Conservation (phyloP, 2,113 vertebrate genomes). For the Corvus moneduloides region DNA sequence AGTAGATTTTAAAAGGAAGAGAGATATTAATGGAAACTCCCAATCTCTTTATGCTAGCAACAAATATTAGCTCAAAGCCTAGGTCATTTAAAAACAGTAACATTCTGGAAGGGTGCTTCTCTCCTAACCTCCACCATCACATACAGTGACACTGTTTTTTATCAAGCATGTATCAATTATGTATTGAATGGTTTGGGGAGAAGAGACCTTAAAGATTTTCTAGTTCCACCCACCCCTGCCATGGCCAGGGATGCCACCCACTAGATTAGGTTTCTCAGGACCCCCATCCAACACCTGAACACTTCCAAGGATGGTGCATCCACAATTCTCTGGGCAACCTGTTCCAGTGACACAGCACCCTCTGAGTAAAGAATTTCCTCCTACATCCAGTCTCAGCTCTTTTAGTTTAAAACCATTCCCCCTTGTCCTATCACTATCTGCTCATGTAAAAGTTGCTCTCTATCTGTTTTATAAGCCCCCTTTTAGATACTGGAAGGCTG, state of each 20-base stretch:
- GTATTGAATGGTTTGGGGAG: not conserved
- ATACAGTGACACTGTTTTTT: not conserved
- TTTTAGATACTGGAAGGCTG: not conserved
- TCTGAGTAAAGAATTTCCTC: not conserved
- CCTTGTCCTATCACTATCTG: not conserved
- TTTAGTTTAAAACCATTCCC: not conserved
- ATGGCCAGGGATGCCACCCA: not conserved
- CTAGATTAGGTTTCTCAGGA: not conserved
- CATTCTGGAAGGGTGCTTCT: not conserved
- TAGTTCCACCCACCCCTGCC: not conserved
- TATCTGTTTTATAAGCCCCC: not conserved
- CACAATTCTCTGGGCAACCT: not conserved
- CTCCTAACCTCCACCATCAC: not conserved
- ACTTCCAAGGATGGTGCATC: not conserved
- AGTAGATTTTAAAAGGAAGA: not conserved
- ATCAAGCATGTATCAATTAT: not conserved
- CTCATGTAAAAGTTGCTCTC: not conserved
- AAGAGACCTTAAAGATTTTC: not conserved
- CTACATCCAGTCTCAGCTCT: not conserved
- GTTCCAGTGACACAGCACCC: not conserved
- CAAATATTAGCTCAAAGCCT: not conserved
- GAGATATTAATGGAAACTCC: not conserved
- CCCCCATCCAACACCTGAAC: too few relatives aligned
- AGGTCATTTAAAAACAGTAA: not conserved
- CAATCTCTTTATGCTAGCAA: not conserved